Evolutionary conservation across 2,113 vertebrate species (phyloP), one percentile per base, ranked within the genome.

Genomic region (Muntiacus reevesi): DNA sequence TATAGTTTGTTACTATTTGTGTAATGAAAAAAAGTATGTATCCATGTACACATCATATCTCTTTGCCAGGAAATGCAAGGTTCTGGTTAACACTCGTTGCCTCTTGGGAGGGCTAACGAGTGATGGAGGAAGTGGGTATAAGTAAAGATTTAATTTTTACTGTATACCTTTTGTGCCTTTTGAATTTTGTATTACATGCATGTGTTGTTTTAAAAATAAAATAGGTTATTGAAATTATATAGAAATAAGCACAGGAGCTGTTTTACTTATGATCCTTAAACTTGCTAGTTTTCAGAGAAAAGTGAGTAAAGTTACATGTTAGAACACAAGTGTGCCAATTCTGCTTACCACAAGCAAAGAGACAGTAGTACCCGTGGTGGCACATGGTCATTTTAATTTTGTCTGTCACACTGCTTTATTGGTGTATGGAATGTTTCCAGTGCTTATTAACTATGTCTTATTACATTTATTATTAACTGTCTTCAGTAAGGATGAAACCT

Each of bases 251-350:
- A 59, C 17, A 94, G 87, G 17, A 59, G 7, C 45, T 81, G 9
- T 64, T 90, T 52, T 76, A 55, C 30, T 93, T 94, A 11, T 1
- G 30, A 40, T 78, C 55, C 59, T 84, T 62, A 79, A 95, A 81
- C 54, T 89, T 96, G 71, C 28, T 52, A 6, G n/a, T 94, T 93
- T 96, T 96, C 60, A 45, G n/a, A 60, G 71, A 95, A 85, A 60
- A 81, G 55, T 76, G 17, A 94, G n/a, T 85, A 21, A 91, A 95
- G 59, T 45, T 55, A 16, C 23, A 12, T 47, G 13, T 90, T 81
- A 43, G 81, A 87, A 33, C 17, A 64, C 47, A 97, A 57, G 11
- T 79, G 15, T 91, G 57, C 52, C 1, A 19, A 2, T 79, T 93
- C 84, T 91, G 28, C 43, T 21, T 21, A 67, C 4, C 16, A 45